A percentile compares a stretch with the other conserved stretches of the same genome.
phyloP scores from a whole-genome alignment of 2,797 vertebrate species.

The Arrhamphus sclerolepis region DNA sequence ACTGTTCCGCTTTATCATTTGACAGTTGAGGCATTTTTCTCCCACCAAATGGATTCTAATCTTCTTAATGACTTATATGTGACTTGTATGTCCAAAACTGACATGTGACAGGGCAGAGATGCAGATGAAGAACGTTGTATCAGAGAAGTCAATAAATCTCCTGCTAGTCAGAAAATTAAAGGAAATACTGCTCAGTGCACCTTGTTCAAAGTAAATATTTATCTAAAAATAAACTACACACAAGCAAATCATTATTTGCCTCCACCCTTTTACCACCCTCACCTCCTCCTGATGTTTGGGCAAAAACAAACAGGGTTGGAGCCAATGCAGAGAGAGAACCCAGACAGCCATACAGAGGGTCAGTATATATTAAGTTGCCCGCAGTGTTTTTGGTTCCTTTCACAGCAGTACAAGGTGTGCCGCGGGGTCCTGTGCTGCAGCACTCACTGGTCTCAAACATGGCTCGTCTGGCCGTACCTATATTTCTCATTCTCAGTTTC shows the following conservation, averaged over 20 bases:
- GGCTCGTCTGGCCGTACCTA: constrained; percentile 80
- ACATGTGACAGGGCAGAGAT: neutral
- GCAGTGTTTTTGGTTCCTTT: constrained; percentile 56
- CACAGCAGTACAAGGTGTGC: constrained; percentile 55
- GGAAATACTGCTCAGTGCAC: constrained; percentile 59
- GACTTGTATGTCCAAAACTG: constrained; percentile 17
- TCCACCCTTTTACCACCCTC: constrained; percentile 73
- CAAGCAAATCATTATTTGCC: constrained; percentile 84
- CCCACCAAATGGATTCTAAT: neutral
- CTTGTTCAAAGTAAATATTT: constrained; percentile 82
- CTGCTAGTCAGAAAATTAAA: constrained; percentile 74
- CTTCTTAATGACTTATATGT: constrained; percentile 21
- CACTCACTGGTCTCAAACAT: constrained; percentile 75
- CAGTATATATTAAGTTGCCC: constrained; percentile 71
- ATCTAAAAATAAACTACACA: constrained; percentile 75
- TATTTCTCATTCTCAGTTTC: constrained; percentile 83
- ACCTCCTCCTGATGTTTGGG: constrained; percentile 74
- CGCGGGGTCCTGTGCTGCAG: constrained; percentile 51
- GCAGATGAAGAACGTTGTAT: constrained; percentile 55
- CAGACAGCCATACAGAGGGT: constrained; percentile 71
- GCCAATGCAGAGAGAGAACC: constrained; percentile 68
- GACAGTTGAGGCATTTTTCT: too few relatives aligned
- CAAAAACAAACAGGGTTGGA: constrained; percentile 74
- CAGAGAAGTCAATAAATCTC: constrained; percentile 67
- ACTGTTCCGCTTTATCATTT: too few relatives aligned